Evolutionary conservation across 2,797 vertebrate genomes (phyloP).

Genomic region (Meda fulgida): DNA sequence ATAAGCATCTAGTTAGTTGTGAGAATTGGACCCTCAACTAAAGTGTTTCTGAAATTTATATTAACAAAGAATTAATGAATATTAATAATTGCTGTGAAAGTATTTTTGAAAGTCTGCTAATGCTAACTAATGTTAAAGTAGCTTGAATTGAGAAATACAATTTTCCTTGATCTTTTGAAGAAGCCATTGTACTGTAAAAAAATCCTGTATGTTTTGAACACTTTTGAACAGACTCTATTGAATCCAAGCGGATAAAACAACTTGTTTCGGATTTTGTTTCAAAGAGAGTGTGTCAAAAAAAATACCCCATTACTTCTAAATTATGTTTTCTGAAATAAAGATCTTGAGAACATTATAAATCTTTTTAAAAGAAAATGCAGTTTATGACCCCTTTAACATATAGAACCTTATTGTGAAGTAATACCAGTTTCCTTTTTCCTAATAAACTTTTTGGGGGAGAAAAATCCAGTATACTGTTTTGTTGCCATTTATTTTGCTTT

Average conservation of each 20-base stretch:
- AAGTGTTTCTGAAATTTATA: too few relatives aligned
- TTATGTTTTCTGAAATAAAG: not conserved
- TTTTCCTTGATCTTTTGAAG: not conserved
- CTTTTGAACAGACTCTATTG: too few relatives aligned
- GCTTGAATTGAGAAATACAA: not conserved
- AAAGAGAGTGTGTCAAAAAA: not conserved
- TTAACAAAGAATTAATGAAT: not conserved
- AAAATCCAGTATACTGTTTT: not conserved
- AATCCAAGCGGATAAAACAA: not conserved
- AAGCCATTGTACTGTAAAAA: not conserved
- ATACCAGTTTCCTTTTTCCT: not conserved
- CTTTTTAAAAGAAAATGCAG: not conserved
- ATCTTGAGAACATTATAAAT: too few relatives aligned
- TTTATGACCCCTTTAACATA: not conserved
- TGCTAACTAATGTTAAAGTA: not conserved
- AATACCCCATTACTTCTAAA: not conserved
- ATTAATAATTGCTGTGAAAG: not conserved
- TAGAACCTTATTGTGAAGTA: not conserved
- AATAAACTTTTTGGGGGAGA: not conserved
- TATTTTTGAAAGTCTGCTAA: not conserved
- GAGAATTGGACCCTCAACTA: too few relatives aligned
- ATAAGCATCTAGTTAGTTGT: too few relatives aligned
- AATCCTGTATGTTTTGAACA: not conserved
- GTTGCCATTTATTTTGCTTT: constrained; percentile 28
- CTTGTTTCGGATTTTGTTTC: not conserved